A percentile compares a stretch with the other conserved stretches of the same genome.
Evolutionary conservation across 2,113 vertebrate genomes (phyloP).

Genomic region (Entelurus aequoreus): DNA sequence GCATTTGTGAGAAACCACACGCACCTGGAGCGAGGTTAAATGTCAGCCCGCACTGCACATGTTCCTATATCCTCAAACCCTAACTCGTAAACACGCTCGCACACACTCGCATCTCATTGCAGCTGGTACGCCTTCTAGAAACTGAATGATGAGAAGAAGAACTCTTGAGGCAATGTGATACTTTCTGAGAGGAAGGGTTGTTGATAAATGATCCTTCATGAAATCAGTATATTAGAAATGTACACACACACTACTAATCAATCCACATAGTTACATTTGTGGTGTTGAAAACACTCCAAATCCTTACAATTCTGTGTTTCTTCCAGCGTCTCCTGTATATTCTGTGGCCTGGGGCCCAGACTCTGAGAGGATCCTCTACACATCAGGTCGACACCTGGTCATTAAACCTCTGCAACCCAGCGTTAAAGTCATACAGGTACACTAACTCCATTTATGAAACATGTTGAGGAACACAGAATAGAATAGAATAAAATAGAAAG

Average conservation of each 20-base stretch:
- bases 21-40: slow-evolving; percentile 87
- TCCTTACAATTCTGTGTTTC: slow-evolving; percentile 1
- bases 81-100: slow-evolving; percentile 11
- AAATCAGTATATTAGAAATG: neutral
- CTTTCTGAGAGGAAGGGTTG: slow-evolving; percentile 19
- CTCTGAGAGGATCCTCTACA: slow-evolving; percentile 89
- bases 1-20: slow-evolving; percentile 87
- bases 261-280: neutral
- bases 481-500: no score
- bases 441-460: neutral
- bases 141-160: slow-evolving; percentile 37
- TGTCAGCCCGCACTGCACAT: slow-evolving; percentile 72
- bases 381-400: slow-evolving; percentile 84
- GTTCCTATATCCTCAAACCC: slow-evolving; percentile 22
- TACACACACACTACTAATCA: neutral
- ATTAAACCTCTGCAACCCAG: slow-evolving; percentile 96
- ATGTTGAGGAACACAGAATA: neutral
- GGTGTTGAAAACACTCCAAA: slow-evolving; percentile 3
- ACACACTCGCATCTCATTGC: slow-evolving; percentile 20
- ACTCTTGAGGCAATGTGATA: slow-evolving; percentile 22
- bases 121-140: slow-evolving; percentile 41
- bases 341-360: slow-evolving; percentile 92
- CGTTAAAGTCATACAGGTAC: slow-evolving; percentile 88
- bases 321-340: slow-evolving; percentile 85
- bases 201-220: slow-evolving; percentile 9